Evolutionary conservation across 2,113 vertebrate genomes (phyloP).

Genomic region (Hemiprocne comata): DNA sequence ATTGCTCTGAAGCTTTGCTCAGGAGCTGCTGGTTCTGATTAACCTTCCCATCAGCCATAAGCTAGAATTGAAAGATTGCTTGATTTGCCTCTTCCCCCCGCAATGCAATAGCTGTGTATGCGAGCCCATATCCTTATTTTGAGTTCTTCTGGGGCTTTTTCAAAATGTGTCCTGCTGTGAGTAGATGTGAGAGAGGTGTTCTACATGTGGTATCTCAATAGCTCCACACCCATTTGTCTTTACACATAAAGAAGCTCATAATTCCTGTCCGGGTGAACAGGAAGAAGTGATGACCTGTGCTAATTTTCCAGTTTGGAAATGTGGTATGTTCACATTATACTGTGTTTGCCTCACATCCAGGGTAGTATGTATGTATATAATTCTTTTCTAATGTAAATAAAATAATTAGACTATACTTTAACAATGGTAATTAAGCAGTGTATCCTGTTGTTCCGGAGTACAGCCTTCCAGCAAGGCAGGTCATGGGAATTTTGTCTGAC

Average conservation of each 20-base stretch:
- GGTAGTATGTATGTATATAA: background rate
- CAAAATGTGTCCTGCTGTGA: background rate
- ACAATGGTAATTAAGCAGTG: background rate
- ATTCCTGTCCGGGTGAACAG: background rate
- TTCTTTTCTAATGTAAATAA: background rate
- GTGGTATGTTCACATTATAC: background rate
- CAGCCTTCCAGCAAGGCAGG: background rate
- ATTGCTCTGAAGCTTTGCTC: background rate
- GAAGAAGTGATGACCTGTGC: constrained; percentile 3
- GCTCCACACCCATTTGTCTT: background rate
- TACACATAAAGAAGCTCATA: background rate
- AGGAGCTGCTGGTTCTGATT: background rate
- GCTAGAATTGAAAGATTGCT: background rate
- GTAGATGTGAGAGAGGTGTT: background rate
- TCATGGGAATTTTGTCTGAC: background rate
- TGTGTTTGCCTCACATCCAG: background rate
- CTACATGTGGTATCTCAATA: background rate
- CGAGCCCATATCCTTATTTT: background rate
- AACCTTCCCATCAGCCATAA: background rate
- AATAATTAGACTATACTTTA: background rate
- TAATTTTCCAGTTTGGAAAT: constrained; percentile 47
- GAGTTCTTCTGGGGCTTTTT: background rate
- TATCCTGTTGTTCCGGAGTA: constrained; percentile 10
- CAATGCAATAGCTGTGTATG: background rate
- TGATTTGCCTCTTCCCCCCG: background rate